Evolutionary conservation across 2,797 vertebrate genomes (phyloP).

Genomic region (Poecile montanus): DNA sequence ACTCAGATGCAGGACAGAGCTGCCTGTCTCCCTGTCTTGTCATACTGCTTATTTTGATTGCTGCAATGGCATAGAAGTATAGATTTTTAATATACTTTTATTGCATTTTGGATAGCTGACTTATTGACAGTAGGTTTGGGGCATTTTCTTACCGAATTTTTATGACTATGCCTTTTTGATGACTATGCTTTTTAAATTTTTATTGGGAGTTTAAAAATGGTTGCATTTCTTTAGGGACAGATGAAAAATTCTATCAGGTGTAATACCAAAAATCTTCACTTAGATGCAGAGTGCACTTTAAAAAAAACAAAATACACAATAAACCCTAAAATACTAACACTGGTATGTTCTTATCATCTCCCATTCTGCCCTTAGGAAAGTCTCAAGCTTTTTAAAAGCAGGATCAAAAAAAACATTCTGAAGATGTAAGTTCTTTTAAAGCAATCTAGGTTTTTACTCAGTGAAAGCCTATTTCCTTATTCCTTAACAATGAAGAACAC

Average conservation of each 20-base stretch:
- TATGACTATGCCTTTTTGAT: not conserved
- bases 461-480: not conserved
- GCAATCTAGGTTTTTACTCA: not conserved
- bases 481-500: not conserved
- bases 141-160: constrained; percentile 33
- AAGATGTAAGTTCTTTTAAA: not conserved
- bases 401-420: not conserved
- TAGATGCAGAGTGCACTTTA: not conserved
- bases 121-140: not conserved
- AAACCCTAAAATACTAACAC: fast-evolving
- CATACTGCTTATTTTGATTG: constrained; percentile 7
- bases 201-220: not conserved
- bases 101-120: constrained; percentile 33
- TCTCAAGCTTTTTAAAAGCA: not conserved
- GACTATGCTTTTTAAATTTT: constrained; percentile 11
- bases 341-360: not conserved
- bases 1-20: not conserved
- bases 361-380: not conserved
- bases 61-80: not conserved
- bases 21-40: not conserved
- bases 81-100: constrained; percentile 46
- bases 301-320: not conserved
- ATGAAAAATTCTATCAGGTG: not conserved
- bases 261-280: not conserved
- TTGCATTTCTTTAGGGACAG: not conserved